Conservation (phyloP, 2,113 vertebrate genomes). For the Chaetodon auriga region DNA sequence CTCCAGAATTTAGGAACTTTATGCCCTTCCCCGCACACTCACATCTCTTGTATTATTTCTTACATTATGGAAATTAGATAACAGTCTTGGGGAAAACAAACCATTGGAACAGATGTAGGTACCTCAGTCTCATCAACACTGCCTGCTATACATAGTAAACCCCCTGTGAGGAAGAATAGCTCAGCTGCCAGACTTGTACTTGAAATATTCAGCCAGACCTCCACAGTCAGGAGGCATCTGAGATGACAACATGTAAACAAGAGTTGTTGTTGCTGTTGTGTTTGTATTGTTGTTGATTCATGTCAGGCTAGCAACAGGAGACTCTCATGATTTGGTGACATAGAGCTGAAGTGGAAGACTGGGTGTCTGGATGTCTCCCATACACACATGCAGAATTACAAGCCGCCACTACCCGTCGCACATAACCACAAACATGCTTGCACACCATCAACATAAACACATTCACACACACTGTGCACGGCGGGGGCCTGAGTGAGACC, state of each 20-base stretch:
- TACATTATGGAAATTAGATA: conserved; percentile 11
- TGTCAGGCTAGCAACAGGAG: neutral
- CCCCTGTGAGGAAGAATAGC: conserved; percentile 19
- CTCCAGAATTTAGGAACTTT: neutral
- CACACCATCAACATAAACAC: conserved; percentile 24
- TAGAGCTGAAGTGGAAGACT: neutral
- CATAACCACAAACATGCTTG: conserved; percentile 27
- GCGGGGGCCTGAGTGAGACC: conserved; percentile 33
- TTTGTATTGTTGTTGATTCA: conserved; percentile 5
- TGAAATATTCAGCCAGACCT: conserved; percentile 12
- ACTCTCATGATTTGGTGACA: neutral
- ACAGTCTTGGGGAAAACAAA: conserved; percentile 30
- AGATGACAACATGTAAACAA: conserved; percentile 45
- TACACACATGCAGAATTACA: neutral
- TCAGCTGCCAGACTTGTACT: conserved; percentile 14
- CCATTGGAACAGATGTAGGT: conserved; percentile 36
- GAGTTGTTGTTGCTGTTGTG: conserved; percentile 20
- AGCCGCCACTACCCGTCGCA: neutral
- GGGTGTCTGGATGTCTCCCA: neutral
- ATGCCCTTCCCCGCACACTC: neutral
- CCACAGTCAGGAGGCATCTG: conserved; percentile 4
- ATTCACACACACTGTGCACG: conserved; percentile 46
- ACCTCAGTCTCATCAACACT: conserved; percentile 24
- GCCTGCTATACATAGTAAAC: conserved; percentile 17
- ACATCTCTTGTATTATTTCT: neutral